Base-by-base conservation (phyloP, 1,140 invertebrate species). In the Lethrus apterus region DNA sequence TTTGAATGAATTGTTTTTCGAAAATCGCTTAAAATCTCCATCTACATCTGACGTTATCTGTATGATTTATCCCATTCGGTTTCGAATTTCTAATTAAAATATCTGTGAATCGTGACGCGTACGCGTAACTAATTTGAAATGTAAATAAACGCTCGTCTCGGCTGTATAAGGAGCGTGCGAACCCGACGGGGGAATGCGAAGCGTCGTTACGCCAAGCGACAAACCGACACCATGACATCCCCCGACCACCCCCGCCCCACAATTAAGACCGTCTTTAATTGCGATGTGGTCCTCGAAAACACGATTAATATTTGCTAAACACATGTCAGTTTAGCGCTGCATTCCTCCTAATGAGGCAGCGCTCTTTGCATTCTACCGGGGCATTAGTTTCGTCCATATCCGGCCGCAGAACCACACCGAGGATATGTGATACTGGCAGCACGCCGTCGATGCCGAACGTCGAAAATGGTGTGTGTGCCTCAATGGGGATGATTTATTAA, bases 241-340 rank as follows among this genome's bases (percentile, higher is more conserved):
- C 33, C 19, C 24, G n/a, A 7, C n/a, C 24, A n/a, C 24, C 7
- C 24, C 7, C 24, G 24, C 56, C 58, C 54, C 55, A 52, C 54
- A 61, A 62, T 62, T 60, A 60, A 55, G 44, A 38, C 54, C 44
- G 45, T 50, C 55, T 60, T 60, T 62, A 62, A 63, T 63, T 60
- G 54, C 57, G 56, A 52, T n/a, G n/a, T n/a, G n/a, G n/a, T n/a
- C 14, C 42, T 23, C 50, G 51, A 58, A 57, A 59, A 61, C 57
- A 61, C 59, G 62, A 64, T 64, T 64, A 64, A 64, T 64, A 63
- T 58, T 54, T 55, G 32, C 29, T 51, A 50, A 64, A 64, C 62
- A 64, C 56, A 63, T 64, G 62, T 64, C 62, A 58, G 60, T 64
- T 64, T 64, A 64, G 60, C 62, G 59, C 60, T 52, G 60, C 62